Evolutionary conservation across 1,140 invertebrate genomes (phyloP).

Genomic region (Drosophila dunni): DNA sequence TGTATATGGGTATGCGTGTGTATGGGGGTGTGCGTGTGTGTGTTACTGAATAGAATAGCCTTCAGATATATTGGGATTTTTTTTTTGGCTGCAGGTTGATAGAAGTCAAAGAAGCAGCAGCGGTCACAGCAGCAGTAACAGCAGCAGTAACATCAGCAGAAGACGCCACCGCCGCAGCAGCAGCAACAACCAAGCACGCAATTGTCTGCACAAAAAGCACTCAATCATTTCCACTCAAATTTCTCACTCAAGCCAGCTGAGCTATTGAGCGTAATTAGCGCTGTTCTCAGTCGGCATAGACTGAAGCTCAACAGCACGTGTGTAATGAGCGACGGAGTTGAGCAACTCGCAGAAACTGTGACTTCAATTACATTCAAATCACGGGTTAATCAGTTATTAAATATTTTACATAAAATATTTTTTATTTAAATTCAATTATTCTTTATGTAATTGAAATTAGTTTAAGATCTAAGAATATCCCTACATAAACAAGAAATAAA

Average conservation of each 20-base stretch:
- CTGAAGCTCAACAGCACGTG: constrained; percentile 14
- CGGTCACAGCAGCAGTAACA: background rate
- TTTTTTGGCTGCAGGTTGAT: constrained; percentile 18
- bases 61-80: constrained; percentile 32
- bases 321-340: constrained; percentile 1
- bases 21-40: background rate
- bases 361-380: background rate
- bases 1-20: constrained; percentile 1
- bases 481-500: no score
- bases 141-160: constrained; percentile 3
- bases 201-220: constrained; percentile 72
- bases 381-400: background rate
- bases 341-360: background rate
- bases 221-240: constrained; percentile 43
- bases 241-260: background rate
- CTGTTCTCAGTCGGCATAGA: background rate
- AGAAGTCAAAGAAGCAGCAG: constrained; percentile 20
- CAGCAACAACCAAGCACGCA: constrained; percentile 7
- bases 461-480: no score
- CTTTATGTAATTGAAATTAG: no score
- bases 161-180: background rate
- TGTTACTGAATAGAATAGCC: constrained; percentile 31
- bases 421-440: no score
- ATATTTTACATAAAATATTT: no score
- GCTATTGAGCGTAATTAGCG: background rate